Base-by-base conservation (phyloP, 2,888 invertebrate genomes). In the Agonum fuliginosum region DNA sequence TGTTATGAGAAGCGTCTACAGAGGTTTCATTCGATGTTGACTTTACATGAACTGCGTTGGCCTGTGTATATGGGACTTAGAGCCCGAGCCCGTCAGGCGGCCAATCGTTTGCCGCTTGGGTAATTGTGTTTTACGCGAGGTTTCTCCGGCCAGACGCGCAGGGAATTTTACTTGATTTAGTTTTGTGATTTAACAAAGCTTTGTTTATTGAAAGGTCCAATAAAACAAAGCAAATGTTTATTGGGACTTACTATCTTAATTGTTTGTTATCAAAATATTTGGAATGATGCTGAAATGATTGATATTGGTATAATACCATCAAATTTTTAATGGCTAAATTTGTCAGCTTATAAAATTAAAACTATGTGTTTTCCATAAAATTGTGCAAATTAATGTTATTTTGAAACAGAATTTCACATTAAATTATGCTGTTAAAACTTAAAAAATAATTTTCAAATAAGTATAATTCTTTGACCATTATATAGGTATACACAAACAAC, bases 171-270 rank as follows among this genome's bases (percentile, higher is more conserved):
- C 54, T 54, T 54, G 54, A 54, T 24, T 54, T 54, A 54, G 54
- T 54, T 54, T 54, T 54, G 54, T 54, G n/a, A 54, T 54, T 54
- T 10, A n/a, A 27, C 54, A 54, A 24, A 24, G 24, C 12, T 54
- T 24, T 54, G 24, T 54, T 54, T 54, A 54, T 54, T 54, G 54
- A 54, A 54, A 22, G 54, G 12, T 54, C 12, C 10, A 54, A 27
- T 22, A 54, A 51, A 51, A 51, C 51, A 51, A 54, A 54, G n/a
- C 24, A 54, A 54, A 54, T 54, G 54, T 54, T 54, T 54, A 54
- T 20, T n/a, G 46, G 46, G 17, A 46, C 8, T 14, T 17, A 17
- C 17, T 17, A 17, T 8, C 17, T 14, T 22, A 54, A 27, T n/a
- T 54, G 54, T 54, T 54, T 54, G 54, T n/a, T 24, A 24, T 54